Evolutionary conservation across 2,113 vertebrate species (phyloP).

Genomic region (Neolamprologus falcicula): DNA sequence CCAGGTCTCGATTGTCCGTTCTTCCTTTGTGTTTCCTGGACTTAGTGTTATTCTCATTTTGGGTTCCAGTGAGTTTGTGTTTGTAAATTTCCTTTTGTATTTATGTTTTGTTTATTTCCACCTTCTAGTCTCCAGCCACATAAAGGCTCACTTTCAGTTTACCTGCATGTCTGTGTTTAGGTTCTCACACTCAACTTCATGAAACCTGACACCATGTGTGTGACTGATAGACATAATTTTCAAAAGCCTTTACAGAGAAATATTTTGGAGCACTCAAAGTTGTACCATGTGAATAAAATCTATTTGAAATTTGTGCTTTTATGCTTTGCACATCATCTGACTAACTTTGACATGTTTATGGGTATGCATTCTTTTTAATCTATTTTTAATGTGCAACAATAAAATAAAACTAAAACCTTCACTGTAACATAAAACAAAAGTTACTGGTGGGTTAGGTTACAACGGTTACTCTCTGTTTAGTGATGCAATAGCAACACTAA

Average conservation of each 20-base stretch:
- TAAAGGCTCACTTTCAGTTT: background rate
- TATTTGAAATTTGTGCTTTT: fast-evolving
- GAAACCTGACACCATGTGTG: background rate
- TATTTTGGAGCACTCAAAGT: background rate
- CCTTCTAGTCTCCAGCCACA: background rate
- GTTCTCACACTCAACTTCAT: background rate
- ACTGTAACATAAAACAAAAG: constrained; percentile 45
- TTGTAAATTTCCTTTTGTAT: background rate
- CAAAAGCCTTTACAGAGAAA: background rate
- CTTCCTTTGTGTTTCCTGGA: background rate
- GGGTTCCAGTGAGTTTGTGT: background rate
- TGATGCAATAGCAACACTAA: background rate
- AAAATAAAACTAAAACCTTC: background rate
- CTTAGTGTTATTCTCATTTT: background rate
- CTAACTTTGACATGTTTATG: background rate
- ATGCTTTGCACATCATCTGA: background rate
- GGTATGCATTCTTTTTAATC: background rate
- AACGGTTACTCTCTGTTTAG: background rate
- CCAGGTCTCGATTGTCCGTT: fast-evolving
- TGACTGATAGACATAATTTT: background rate
- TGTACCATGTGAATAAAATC: background rate
- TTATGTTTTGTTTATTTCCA: background rate
- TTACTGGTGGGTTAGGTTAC: background rate
- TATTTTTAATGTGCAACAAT: background rate
- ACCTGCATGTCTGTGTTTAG: background rate